These are phyloP conservation scores for Zaprionus tsacasi DNA, from an alignment of 1,140 invertebrate species.

Conservation along the genomic window DNA sequence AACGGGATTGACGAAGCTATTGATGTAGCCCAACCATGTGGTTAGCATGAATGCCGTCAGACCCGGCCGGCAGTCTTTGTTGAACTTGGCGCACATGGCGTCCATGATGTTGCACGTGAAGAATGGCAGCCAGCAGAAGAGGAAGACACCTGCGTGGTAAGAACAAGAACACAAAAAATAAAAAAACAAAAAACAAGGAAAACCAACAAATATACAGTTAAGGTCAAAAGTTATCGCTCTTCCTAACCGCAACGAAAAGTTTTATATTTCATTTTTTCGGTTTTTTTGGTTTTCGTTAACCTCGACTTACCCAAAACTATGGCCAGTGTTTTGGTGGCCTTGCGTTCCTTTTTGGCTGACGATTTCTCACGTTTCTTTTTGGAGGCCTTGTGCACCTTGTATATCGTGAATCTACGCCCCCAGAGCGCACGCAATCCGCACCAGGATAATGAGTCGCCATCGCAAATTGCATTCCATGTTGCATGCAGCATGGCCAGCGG, in stretches of 20 bases:
- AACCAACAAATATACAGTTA: background rate
- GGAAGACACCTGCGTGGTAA: conserved; percentile 90
- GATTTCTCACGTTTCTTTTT: conserved; percentile 97
- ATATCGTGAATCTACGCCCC: conserved; percentile 91
- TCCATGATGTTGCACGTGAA: conserved; percentile 99
- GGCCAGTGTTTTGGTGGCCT: conserved; percentile 99
- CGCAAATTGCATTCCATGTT: conserved; percentile 52
- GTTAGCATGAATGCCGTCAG: conserved; percentile 96
- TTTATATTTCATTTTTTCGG: background rate
- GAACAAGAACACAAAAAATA: background rate
- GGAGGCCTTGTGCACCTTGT: conserved; percentile 97
- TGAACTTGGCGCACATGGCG: conserved; percentile 95
- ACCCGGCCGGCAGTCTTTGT: conserved; percentile 91
- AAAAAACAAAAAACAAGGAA: background rate
- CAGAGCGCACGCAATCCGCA: conserved; percentile 41
- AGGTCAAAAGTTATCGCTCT: conserved; percentile 4
- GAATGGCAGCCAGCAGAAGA: conserved; percentile 99
- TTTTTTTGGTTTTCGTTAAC: background rate
- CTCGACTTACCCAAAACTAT: conserved; percentile 97
- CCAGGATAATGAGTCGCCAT: conserved; percentile 51
- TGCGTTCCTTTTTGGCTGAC: conserved; percentile 97
- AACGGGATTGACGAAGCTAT: conserved; percentile 98
- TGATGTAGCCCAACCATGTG: conserved; percentile 99
- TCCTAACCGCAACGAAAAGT: background rate
- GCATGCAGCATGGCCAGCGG: conserved; percentile 14